These are phyloP conservation scores for Girardinus metallicus DNA, from an alignment of 2,797 vertebrate genomes.

Conservation along the genomic window DNA sequence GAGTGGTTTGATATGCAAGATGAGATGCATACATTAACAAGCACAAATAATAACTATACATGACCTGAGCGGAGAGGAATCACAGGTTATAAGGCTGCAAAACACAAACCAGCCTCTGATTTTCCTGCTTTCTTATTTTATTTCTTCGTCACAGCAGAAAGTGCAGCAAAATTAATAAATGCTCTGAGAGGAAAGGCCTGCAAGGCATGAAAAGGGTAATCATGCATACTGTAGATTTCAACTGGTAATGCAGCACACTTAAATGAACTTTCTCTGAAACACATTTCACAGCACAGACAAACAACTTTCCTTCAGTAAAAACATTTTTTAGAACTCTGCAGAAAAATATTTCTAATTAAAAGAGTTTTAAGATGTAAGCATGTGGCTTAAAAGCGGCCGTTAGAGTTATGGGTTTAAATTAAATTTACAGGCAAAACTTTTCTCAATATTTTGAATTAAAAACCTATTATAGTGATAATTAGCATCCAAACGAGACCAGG, in stretches of 20 bases:
- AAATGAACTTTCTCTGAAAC: slow-evolving; percentile 2
- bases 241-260: slow-evolving; percentile 19
- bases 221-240: slow-evolving; percentile 21
- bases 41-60: slow-evolving; percentile 10
- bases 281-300: neutral
- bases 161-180: slow-evolving; percentile 21
- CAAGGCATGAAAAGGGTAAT: slow-evolving; percentile 15
- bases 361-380: neutral
- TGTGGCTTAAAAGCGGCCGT: neutral
- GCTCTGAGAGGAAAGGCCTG: neutral
- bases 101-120: slow-evolving; percentile 18
- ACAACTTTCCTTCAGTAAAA: neutral
- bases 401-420: neutral
- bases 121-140: slow-evolving; percentile 24
- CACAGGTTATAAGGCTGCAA: slow-evolving; percentile 20
- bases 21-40: slow-evolving; percentile 31
- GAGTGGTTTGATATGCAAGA: slow-evolving; percentile 41
- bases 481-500: neutral
- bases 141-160: slow-evolving; percentile 26
- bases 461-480: neutral
- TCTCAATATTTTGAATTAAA: neutral
- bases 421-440: neutral
- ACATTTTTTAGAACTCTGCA: neutral
- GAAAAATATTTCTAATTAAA: neutral
- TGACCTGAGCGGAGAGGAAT: slow-evolving; percentile 9